Conservation (phyloP, 2,888 invertebrate species). For the Andrena hattorfiana region DNA sequence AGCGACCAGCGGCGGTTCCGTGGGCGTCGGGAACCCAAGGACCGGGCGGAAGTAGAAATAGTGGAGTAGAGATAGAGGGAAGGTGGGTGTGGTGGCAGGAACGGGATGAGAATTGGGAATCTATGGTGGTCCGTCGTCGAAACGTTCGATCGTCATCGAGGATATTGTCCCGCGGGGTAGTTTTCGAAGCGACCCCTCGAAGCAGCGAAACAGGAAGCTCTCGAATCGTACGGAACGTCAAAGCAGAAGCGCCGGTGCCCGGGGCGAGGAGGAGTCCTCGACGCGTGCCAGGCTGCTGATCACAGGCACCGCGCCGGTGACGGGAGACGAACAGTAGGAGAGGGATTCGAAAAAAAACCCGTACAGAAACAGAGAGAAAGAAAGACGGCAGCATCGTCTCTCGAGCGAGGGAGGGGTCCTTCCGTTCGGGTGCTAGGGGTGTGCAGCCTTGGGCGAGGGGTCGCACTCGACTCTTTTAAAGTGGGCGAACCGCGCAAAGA, state of each 20-base stretch:
- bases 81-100: not conserved
- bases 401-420: slow-evolving; percentile 75
- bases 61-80: not conserved
- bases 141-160: slow-evolving; percentile 63
- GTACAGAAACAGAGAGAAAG: slow-evolving; percentile 44
- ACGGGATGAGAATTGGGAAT: not conserved
- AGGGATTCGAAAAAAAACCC: slow-evolving; percentile 59
- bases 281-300: slow-evolving; percentile 84
- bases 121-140: slow-evolving; percentile 49
- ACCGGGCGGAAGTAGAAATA: not conserved
- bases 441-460: slow-evolving; percentile 75
- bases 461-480: slow-evolving; percentile 74
- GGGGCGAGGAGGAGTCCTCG: slow-evolving; percentile 82
- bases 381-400: slow-evolving; percentile 61
- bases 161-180: slow-evolving; percentile 67
- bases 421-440: slow-evolving; percentile 79
- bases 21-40: not conserved
- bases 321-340: slow-evolving; percentile 60
- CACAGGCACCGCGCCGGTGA: slow-evolving; percentile 80
- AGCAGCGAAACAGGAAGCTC: slow-evolving; percentile 72
- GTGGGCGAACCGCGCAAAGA: slow-evolving; percentile 75
- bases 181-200: slow-evolving; percentile 72
- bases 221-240: slow-evolving; percentile 73
- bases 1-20: not conserved
- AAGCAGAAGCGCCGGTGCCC: slow-evolving; percentile 83